Evolutionary conservation across 2,113 vertebrate genomes (phyloP).

Genomic region (Danionella cerebrum): DNA sequence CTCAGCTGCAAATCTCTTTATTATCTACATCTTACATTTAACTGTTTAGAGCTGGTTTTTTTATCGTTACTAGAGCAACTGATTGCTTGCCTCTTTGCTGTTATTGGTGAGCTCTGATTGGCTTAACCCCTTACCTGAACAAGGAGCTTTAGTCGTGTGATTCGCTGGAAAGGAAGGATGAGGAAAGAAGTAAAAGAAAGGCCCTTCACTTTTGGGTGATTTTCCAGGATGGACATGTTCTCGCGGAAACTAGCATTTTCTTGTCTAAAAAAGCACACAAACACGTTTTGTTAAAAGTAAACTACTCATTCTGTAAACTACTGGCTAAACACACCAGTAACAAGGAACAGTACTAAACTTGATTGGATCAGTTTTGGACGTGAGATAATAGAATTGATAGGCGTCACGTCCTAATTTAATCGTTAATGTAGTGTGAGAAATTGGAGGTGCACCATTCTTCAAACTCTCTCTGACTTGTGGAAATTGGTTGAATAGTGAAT

Average conservation of each 20-base stretch:
- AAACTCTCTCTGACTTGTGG: too few species aligned
- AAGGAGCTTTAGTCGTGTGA: slow-evolving; percentile 90
- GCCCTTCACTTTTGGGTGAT: slow-evolving; percentile 79
- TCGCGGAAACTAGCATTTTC: slow-evolving; percentile 84
- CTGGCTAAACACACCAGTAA: too few species aligned
- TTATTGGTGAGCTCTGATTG: not conserved
- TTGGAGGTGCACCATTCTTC: too few species aligned
- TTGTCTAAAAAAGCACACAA: slow-evolving; percentile 65
- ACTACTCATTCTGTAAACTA: too few species aligned
- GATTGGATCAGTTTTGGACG: too few species aligned
- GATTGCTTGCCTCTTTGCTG: not conserved
- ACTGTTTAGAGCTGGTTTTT: not conserved
- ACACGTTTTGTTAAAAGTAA: too few species aligned
- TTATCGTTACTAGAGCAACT: not conserved
- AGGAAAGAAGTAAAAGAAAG: slow-evolving; percentile 92
- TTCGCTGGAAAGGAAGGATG: slow-evolving; percentile 94
- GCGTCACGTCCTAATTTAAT: too few species aligned
- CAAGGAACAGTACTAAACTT: too few species aligned
- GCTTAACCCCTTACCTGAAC: slow-evolving; percentile 75
- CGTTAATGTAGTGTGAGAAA: too few species aligned
- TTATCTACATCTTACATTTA: not conserved
- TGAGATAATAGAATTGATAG: too few species aligned
- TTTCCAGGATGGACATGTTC: slow-evolving; percentile 76
- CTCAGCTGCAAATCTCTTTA: not conserved
- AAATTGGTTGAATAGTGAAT: too few species aligned